Percentiles rank a stretch among this genome's conserved stretches.
phyloP scores from a whole-genome alignment of 92 coral and sea anemone genomes.

The Anthopleura xanthogrammica region DNA sequence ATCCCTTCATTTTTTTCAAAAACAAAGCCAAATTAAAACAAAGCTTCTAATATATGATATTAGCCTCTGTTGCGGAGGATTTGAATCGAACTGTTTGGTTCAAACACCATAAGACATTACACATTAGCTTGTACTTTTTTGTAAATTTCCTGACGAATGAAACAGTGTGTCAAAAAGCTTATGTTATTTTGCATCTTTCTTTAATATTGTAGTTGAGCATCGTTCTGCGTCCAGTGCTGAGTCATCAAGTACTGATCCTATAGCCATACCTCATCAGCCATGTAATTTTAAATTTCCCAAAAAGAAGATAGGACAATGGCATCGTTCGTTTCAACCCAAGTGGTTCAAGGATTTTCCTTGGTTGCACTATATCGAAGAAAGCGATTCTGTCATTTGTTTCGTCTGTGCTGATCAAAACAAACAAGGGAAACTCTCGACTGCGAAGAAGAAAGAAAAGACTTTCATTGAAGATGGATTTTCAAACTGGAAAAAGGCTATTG shows the following conservation, averaged over 20 bases:
- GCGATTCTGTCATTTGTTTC: constrained; percentile 61
- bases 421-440: constrained; percentile 47
- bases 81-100: too few relatives aligned
- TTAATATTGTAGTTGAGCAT: constrained; percentile 19
- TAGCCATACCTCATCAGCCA: constrained; percentile 49
- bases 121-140: too few relatives aligned
- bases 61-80: too few relatives aligned
- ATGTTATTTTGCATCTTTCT: not conserved
- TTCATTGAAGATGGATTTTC: constrained; percentile 51
- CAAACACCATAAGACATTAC: too few relatives aligned
- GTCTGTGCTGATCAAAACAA: constrained; percentile 48
- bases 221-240: not conserved
- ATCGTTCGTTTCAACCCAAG: constrained; percentile 56
- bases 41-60: too few relatives aligned
- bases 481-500: constrained; percentile 66
- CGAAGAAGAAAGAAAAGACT: constrained; percentile 54
- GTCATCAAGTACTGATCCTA: constrained; percentile 7
- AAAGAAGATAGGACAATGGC: constrained; percentile 44
- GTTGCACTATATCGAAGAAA: constrained; percentile 66
- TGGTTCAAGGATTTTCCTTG: constrained; percentile 74
- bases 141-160: not conserved
- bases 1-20: too few relatives aligned
- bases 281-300: constrained; percentile 56
- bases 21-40: too few relatives aligned
- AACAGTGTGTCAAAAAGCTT: not conserved